Base-by-base conservation (phyloP, 2,888 invertebrate species). In the Hofmannophila pseudospretella region DNA sequence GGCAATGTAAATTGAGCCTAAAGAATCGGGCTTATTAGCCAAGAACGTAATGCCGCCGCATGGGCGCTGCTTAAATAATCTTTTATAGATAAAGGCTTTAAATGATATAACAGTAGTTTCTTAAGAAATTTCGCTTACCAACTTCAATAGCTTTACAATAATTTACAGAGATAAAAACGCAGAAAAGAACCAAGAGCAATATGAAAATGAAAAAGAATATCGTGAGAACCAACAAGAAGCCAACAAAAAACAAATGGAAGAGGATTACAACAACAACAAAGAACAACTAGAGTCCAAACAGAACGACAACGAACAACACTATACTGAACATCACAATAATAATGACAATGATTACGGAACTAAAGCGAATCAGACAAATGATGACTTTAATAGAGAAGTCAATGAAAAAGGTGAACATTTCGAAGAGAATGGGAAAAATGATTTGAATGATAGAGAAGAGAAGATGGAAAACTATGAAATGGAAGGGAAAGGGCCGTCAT, bases 141-240 rank as follows among this genome's bases (percentile, higher is more conserved):
- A 5, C 5, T 16, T 16, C 16, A 3, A 16, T 16, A 4, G 16
- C 16, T 16, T 16, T 3, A 16, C 16, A 16, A 16, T 16, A 4
- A 13, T 30, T 39, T 10, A 34, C 44, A 52, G 52, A 11, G 41
- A 56, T 34, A 38, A 42, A 28, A 45, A 43, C 43, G 47, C 49
- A 11, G 54, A 59, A 8, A 42, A 60, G 30, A 53, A 58, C 27
- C 44, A 59, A 40, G 51, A 64, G 13, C 44, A 47, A 34, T 56
- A 54, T 33, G 53, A 67, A 16, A 36, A 53, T 9, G 67, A 68
- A 36, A 59, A 55, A 22, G 48, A 63, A 23, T 56, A 61, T 30
- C 52, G 52, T 1, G 51, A 61, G 1, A 41, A 50, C 7, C 56
- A 66, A 32, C 51, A 57, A 26, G 45, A 63, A 3, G 33, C 46